Evolutionary conservation across 2,113 vertebrate species (phyloP).

Genomic region (Lynx canadensis): DNA sequence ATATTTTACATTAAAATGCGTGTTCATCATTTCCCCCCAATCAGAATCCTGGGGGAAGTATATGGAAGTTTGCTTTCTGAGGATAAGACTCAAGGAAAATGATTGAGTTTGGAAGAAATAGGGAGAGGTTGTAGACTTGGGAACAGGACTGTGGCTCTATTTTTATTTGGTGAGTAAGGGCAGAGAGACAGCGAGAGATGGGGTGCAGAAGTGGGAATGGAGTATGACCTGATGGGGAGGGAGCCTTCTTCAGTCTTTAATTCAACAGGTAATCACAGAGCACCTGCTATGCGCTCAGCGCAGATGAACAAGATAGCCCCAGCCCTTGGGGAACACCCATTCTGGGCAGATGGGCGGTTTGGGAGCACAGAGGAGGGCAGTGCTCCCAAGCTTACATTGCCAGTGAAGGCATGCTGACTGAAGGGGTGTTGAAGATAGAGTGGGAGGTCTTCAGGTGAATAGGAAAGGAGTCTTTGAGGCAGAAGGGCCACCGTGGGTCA

Average conservation of each 20-base stretch:
- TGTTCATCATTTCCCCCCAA: not conserved
- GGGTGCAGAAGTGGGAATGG: not conserved
- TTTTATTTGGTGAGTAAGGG: not conserved
- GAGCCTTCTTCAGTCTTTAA: not conserved
- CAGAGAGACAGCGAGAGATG: not conserved
- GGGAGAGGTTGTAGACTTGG: not conserved
- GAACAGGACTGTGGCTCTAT: too few species aligned
- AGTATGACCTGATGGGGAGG: not conserved
- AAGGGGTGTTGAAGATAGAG: not conserved
- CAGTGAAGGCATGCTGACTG: not conserved
- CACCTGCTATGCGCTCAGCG: not conserved
- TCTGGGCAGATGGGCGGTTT: not conserved
- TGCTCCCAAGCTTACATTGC: not conserved
- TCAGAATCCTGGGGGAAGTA: not conserved
- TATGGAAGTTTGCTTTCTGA: not conserved
- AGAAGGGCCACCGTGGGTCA: not conserved
- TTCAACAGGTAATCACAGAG: not conserved
- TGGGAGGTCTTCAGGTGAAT: not conserved
- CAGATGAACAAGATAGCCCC: not conserved
- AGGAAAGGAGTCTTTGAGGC: not conserved
- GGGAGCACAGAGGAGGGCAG: not conserved
- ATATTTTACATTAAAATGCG: not conserved
- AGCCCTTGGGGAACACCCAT: not conserved
- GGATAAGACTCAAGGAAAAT: not conserved
- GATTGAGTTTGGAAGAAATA: not conserved